phyloP scores from a whole-genome alignment of 2,888 invertebrate genomes.

The Tenodera sinensis region DNA sequence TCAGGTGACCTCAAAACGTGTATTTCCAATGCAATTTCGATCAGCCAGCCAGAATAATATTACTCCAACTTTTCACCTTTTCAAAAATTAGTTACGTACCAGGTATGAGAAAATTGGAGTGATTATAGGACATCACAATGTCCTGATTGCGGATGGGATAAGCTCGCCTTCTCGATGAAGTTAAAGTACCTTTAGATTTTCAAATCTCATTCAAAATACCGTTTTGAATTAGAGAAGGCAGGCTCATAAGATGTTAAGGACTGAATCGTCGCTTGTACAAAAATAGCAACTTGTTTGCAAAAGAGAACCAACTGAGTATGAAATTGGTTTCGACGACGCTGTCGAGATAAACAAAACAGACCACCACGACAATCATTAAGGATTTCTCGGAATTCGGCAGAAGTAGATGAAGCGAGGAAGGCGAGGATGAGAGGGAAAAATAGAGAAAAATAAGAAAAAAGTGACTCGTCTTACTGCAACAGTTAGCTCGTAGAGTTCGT shows the following conservation, averaged over 20 bases:
- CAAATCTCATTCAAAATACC: no score
- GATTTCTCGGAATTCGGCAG: background rate
- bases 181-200: no score
- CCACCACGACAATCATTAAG: background rate
- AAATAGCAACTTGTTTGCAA: background rate
- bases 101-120: no score
- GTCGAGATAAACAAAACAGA: background rate
- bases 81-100: no score
- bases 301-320: slow-evolving; percentile 3
- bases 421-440: background rate
- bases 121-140: no score
- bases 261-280: background rate
- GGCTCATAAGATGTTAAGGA: background rate
- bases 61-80: no score
- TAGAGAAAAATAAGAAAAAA: background rate
- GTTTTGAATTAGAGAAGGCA: background rate
- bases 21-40: no score
- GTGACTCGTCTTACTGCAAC: background rate
- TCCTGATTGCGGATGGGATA: no score
- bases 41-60: no score
- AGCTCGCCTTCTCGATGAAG: no score
- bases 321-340: background rate
- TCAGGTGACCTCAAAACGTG: no score
- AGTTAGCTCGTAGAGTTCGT: background rate
- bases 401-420: background rate